Evolutionary conservation across 2,113 vertebrate species (phyloP), one percentile per base, ranked within the genome.

Genomic region (Eleginops maclovinus): DNA sequence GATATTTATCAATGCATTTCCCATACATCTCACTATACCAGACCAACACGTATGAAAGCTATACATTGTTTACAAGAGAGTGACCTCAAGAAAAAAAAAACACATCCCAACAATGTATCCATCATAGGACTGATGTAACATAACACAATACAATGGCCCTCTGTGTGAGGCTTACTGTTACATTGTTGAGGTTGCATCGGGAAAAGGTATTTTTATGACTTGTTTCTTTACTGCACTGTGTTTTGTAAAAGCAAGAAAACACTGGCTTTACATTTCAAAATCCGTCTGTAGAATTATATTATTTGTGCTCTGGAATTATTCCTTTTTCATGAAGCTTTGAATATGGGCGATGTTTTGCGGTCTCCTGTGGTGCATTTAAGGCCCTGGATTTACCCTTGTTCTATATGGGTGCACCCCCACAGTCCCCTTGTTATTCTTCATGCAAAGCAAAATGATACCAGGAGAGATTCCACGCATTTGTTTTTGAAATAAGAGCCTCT

Each of bases 301-400:
- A 59, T 31, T n/a, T n/a, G 10, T 21, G 10, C 19, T 10, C 13
- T 53, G 1, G 2, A 19, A 3, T 11, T 41, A 2, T 15, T 13
- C 1, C 12, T 19, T 47, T 21, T 50, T 56, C 24, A 28, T 51
- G 4, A 17, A 31, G 21, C 13, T 41, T 19, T 36, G 31, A 8
- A 36, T 36, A 36, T 36, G 31, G 31, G 31, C 6, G 7, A 16
- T 51, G n/a, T n/a, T n/a, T n/a, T n/a, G n/a, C n/a, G 4, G 26
- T 26, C 14, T 65, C 31, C 36, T 17, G 58, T 78, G 58, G 22
- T 82, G 75, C 59, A 19, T 77, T 64, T 41, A 59, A 46, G 56
- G 44, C 14, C 66, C 47, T 43, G 14, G 16, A 8, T 72, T 47
- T 61, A 13, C 19, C 28, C 9, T 26, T 17, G n/a, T 49, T 7